These are phyloP conservation scores for Oreortyx pictus DNA, from an alignment of 2,797 vertebrate species.

Conservation along the genomic window DNA sequence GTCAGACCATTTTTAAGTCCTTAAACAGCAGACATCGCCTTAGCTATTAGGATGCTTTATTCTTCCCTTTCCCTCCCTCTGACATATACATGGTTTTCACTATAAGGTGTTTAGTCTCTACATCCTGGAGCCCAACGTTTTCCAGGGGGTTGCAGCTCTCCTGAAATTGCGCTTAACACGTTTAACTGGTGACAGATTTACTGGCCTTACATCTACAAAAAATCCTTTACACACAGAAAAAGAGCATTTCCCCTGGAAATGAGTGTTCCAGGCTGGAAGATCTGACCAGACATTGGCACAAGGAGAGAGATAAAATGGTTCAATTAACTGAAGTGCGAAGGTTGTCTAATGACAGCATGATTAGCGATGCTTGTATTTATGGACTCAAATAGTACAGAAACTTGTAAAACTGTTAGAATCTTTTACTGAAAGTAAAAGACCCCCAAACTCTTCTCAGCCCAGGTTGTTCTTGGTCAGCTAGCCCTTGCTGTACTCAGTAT, in stretches of 20 bases:
- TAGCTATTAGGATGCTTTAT: not conserved
- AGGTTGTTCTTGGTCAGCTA: not conserved
- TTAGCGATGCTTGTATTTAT: not conserved
- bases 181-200: not conserved
- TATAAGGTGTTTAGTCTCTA: not conserved
- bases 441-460: not conserved
- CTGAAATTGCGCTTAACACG: not conserved
- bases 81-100: not conserved
- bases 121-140: not conserved
- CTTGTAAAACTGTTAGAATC: not conserved
- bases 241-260: not conserved
- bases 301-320: not conserved
- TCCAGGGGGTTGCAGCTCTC: not conserved
- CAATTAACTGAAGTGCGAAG: not conserved
- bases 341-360: not conserved
- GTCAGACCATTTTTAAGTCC: not conserved
- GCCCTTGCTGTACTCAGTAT: fast-evolving
- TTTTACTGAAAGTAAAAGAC: not conserved
- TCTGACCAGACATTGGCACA: not conserved
- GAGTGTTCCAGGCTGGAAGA: not conserved
- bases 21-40: not conserved
- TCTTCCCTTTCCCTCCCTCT: not conserved
- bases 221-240: not conserved
- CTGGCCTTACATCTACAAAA: not conserved
- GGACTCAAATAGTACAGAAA: not conserved